phyloP scores from a whole-genome alignment of 2,797 vertebrate species.

The Sphaeramia orbicularis region DNA sequence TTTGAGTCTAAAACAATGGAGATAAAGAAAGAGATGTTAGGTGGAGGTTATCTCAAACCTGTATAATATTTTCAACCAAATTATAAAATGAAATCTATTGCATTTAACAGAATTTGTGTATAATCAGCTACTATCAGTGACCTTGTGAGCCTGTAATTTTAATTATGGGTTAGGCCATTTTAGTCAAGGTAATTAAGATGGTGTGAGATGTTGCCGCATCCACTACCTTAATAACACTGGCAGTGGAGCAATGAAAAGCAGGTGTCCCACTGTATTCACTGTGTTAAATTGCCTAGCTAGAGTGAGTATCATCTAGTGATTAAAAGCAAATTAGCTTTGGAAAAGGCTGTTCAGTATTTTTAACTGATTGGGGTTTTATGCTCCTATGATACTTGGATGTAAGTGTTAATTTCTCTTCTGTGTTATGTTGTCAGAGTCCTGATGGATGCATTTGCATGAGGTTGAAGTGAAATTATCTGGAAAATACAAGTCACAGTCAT shows the following conservation, averaged over 20 bases:
- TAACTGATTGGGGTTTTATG: slow-evolving; percentile 32
- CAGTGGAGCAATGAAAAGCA: slow-evolving; percentile 50
- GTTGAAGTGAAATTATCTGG: not conserved
- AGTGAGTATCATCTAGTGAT: slow-evolving; percentile 57
- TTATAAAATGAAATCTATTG: slow-evolving; percentile 21
- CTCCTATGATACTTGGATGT: slow-evolving; percentile 37
- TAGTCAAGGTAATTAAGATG: slow-evolving; percentile 63
- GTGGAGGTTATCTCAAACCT: too few species aligned
- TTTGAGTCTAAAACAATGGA: too few species aligned
- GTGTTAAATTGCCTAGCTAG: slow-evolving; percentile 46
- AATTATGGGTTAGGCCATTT: slow-evolving; percentile 64
- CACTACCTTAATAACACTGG: slow-evolving; percentile 56
- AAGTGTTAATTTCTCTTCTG: slow-evolving; percentile 18
- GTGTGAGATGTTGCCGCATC: slow-evolving; percentile 51
- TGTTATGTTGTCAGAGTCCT: slow-evolving; percentile 12
- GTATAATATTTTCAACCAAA: slow-evolving; percentile 1
- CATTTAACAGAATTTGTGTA: slow-evolving; percentile 22
- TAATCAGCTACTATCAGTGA: slow-evolving; percentile 50
- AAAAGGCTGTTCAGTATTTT: slow-evolving; percentile 36
- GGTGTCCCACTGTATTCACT: slow-evolving; percentile 45
- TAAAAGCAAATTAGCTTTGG: slow-evolving; percentile 62
- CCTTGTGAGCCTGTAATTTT: slow-evolving; percentile 58
- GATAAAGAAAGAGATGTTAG: too few species aligned
- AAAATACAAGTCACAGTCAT: not conserved
- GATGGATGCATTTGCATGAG: not conserved